phyloP scores from a whole-genome alignment of 2,797 vertebrate species.

The Sparus aurata region DNA sequence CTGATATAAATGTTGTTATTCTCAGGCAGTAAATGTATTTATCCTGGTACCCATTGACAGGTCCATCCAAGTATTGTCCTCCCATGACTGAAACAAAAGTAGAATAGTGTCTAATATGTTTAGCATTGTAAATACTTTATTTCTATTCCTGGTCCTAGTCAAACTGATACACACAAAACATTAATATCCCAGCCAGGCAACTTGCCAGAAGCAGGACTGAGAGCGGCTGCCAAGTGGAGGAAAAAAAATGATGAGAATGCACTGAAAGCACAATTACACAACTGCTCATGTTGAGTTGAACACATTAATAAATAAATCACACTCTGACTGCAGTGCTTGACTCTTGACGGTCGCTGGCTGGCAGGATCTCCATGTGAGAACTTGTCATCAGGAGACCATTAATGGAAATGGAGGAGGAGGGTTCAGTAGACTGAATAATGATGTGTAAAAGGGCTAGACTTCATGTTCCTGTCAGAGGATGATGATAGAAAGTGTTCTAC shows the following conservation, averaged over 20 bases:
- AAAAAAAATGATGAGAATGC: conserved; percentile 18
- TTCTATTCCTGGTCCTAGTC: neutral
- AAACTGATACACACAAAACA: conserved; percentile 13
- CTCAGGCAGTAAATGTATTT: no score
- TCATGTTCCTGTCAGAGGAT: conserved; percentile 11
- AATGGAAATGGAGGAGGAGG: conserved; percentile 26
- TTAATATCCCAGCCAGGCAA: conserved; percentile 12
- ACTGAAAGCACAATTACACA: conserved; percentile 29
- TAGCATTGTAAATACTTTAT: neutral
- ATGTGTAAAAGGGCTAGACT: conserved; percentile 27
- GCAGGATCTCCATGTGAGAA: conserved; percentile 7
- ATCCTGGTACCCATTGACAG: no score
- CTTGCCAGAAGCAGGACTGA: conserved; percentile 10
- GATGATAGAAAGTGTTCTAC: conserved; percentile 37
- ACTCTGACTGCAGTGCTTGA: conserved; percentile 17
- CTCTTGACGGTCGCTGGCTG: conserved; percentile 17
- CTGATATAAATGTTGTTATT: no score
- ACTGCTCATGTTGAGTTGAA: conserved; percentile 12
- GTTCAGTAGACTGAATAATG: conserved; percentile 32
- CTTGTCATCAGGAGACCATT: conserved; percentile 11
- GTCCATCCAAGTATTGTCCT: no score
- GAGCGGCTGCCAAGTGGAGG: conserved; percentile 20
- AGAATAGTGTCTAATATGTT: neutral
- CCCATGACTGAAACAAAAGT: no score
- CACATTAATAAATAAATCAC: conserved; percentile 29